A percentile compares a stretch with the other conserved stretches of the same genome.
phyloP scores from a whole-genome alignment of 2,797 vertebrate genomes.

The Myioborus melanocephalus region DNA sequence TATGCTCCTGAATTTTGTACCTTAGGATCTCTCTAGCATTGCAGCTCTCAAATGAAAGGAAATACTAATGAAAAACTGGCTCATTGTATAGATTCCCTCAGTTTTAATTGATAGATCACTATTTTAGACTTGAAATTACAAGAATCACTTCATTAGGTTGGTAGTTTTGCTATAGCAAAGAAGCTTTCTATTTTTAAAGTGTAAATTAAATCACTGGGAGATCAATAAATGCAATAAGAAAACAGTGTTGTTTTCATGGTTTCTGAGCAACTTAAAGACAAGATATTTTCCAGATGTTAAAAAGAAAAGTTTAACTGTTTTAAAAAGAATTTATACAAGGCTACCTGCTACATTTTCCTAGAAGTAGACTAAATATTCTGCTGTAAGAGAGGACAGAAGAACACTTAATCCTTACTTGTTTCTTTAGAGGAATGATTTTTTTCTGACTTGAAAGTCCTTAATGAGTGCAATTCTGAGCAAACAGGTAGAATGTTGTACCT shows the following conservation, averaged over 20 bases:
- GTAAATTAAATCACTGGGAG: slow-evolving; percentile 1
- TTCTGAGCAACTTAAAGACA: background rate
- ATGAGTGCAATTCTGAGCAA: background rate
- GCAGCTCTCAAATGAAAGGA: background rate
- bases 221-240: slow-evolving; percentile 26
- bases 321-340: background rate
- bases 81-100: background rate
- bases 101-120: background rate
- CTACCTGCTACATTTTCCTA: background rate
- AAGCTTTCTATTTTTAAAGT: background rate
- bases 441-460: background rate
- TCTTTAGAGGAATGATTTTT: background rate
- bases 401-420: background rate
- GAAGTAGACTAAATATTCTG: background rate
- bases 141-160: background rate
- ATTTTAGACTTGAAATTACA: background rate
- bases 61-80: background rate
- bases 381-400: background rate
- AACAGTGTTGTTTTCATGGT: background rate
- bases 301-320: background rate
- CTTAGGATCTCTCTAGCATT: background rate
- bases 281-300: background rate
- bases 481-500: background rate
- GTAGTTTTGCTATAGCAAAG: background rate
- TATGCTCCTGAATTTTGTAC: background rate